Base-by-base conservation (phyloP, 2,797 vertebrate genomes). In the Danionella dracula region DNA sequence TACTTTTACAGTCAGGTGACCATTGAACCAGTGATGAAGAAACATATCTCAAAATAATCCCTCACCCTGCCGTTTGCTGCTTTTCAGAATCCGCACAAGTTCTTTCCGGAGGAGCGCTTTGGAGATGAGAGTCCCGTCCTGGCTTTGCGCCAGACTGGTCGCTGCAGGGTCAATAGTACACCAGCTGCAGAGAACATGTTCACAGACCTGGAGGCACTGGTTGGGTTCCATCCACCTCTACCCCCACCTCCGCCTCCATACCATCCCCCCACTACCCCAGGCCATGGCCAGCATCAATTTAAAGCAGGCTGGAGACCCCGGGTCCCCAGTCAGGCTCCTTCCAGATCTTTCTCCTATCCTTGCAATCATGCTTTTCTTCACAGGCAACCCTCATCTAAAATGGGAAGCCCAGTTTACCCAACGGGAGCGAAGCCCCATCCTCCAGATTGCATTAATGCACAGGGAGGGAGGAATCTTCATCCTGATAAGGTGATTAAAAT, bases 31-130 rank as follows among this genome's bases (percentile, higher is more conserved):
- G 40, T 15, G 58, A 16, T 34, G 6, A 20, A 40, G 20, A 29
- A 60, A 16, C 4, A 1, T 17, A 15, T 46, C 17, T 6, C 23
- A 27, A 12, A 56, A 66, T 34, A 42, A 35, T 5, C 21, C 44
- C 42, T 48, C 8, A 41, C 15, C 4, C 11, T n/a, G 16, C 19
- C 34, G 8, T 41, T 5, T 57, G 27, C 34, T 27, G 11, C 67
- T 44, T 73, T 76, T 71, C 81, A 99, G 96, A 99, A 99, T 84
- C 97, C 96, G 11, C 95, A 95, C 86, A 99, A 99, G 81, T 99
- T 98, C 86, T 99, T 99, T 80, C 97, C 97, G 0, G 96, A 99
- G 45, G 96, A 98, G 76, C 90, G 94, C 13, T 99, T 99, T 75
- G 96, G 96, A 71, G 97, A 99, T 0, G 97, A 97, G 86, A 99